Percentiles rank a stretch among this genome's conserved stretches.
Conservation (phyloP, 2,888 invertebrate genomes). For the Drosophila neutralis region DNA sequence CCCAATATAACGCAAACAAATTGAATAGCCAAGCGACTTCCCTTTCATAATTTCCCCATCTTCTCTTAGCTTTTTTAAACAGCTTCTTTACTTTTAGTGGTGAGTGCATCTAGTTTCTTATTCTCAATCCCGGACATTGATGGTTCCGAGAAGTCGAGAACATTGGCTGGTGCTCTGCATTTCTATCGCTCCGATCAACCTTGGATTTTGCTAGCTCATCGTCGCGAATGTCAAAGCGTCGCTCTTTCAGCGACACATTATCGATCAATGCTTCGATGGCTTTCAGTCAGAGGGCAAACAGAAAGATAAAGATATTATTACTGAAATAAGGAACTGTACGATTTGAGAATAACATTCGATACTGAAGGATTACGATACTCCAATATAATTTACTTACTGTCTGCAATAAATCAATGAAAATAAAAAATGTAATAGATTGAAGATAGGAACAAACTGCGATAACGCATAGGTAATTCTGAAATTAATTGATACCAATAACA, state of each 20-base stretch:
- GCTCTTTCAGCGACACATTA: background rate
- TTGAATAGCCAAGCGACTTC: rapidly evolving
- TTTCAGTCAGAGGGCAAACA: background rate
- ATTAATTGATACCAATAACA: too few species aligned
- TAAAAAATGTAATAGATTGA: too few species aligned
- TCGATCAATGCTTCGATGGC: background rate
- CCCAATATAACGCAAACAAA: too few species aligned
- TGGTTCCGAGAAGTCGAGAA: too few species aligned
- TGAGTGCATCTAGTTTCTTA: background rate
- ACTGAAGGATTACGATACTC: background rate
- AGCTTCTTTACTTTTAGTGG: background rate
- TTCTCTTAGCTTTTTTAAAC: background rate
- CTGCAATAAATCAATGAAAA: too few species aligned
- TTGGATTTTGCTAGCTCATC: background rate
- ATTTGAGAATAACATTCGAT: background rate
- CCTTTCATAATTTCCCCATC: background rate
- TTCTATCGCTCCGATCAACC: background rate
- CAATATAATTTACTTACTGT: background rate
- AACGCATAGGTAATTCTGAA: too few species aligned
- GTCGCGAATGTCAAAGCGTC: background rate
- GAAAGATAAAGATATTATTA: background rate
- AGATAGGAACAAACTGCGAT: too few species aligned
- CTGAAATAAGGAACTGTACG: background rate
- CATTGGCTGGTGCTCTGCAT: too few species aligned
- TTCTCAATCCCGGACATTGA: background rate